These are phyloP conservation scores for Heterotilapia buettikoferi DNA, from an alignment of 2,113 vertebrate species.

Conservation along the genomic window DNA sequence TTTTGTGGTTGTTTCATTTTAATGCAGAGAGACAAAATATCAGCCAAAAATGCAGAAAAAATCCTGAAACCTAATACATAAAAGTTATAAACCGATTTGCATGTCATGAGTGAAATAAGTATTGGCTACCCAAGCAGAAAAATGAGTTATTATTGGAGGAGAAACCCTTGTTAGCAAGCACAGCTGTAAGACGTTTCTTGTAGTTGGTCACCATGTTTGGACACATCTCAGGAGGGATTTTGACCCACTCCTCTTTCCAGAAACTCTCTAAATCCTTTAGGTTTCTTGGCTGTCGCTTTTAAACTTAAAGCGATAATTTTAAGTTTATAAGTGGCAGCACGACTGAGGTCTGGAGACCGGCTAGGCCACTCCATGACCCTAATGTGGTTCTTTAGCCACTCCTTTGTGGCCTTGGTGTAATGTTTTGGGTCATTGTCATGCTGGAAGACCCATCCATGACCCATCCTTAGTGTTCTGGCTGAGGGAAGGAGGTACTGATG, in stretches of 20 bases:
- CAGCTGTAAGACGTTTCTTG: neutral
- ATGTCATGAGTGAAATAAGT: neutral
- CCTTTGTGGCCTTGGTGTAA: neutral
- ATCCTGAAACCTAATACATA: neutral
- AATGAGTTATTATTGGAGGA: neutral
- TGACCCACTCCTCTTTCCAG: neutral
- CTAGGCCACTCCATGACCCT: neutral
- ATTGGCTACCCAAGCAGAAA: neutral
- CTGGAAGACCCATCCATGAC: neutral
- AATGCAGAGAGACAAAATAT: neutral
- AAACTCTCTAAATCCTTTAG: neutral
- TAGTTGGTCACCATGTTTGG: neutral
- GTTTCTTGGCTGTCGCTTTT: neutral
- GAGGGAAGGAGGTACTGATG: neutral
- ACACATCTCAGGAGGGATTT: neutral
- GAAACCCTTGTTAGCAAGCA: neutral
- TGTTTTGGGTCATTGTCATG: neutral
- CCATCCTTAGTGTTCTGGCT: neutral
- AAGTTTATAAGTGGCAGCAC: neutral
- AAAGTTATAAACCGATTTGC: neutral
- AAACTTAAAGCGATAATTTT: neutral
- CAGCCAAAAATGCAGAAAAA: neutral
- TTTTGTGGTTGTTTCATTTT: neutral
- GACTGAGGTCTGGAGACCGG: neutral
- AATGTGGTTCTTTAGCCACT: neutral